Evolutionary conservation across 2,888 invertebrate species (phyloP).

Genomic region (Lepidonotus clava): DNA sequence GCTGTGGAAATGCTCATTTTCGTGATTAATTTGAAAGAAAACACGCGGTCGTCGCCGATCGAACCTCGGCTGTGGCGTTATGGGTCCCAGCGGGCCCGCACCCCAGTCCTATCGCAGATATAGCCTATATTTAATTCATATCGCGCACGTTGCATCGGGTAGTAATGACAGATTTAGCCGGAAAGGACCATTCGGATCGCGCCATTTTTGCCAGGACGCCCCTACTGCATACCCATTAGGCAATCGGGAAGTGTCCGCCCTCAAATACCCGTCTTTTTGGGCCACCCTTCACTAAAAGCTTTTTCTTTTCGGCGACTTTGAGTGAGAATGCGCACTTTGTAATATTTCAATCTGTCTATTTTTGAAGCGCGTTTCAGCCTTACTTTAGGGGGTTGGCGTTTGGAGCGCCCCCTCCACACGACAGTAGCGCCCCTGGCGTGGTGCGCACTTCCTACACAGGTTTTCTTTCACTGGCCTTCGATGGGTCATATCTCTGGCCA

Average conservation of each 20-base stretch:
- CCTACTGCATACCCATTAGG: slow-evolving; percentile 20
- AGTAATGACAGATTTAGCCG: slow-evolving; percentile 50
- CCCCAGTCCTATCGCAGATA: neutral
- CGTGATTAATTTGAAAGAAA: slow-evolving; percentile 54
- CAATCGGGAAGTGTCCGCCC: neutral
- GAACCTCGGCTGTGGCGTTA: neutral
- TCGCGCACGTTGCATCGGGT: slow-evolving; percentile 36
- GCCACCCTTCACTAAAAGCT: neutral
- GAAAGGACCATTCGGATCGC: slow-evolving; percentile 32
- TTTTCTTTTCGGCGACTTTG: neutral
- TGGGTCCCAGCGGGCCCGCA: neutral
- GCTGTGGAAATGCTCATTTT: slow-evolving; percentile 52
- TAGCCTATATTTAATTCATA: slow-evolving; percentile 46
- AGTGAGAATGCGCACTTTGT: neutral
- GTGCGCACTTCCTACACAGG: neutral
- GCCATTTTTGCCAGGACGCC: slow-evolving; percentile 8
- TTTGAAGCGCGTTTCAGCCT: slow-evolving; percentile 35
- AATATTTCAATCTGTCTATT: slow-evolving; percentile 5
- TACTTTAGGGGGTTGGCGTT: too few relatives aligned
- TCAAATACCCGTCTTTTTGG: neutral
- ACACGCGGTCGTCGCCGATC: neutral
- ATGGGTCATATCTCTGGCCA: slow-evolving; percentile 47
- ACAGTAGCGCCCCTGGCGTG: neutral
- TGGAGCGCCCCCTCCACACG: neutral
- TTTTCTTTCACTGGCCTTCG: slow-evolving; percentile 42